Conservation (phyloP, 2,797 vertebrate genomes). For the Neosilurus hyrtlii region DNA sequence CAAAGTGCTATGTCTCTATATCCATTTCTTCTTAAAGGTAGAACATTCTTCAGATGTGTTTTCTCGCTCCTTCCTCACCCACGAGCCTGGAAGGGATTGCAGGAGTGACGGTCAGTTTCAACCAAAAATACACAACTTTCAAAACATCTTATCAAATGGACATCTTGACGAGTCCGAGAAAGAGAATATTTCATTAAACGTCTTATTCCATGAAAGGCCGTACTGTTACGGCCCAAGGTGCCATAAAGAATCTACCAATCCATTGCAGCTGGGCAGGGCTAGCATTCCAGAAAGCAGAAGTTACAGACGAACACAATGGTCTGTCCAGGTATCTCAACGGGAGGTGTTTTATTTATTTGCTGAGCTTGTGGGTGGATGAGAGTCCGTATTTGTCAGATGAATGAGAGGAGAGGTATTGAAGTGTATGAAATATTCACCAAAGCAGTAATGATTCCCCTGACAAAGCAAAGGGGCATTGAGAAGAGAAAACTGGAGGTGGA, state of each 20-base stretch:
- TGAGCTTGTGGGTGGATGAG: constrained; percentile 48
- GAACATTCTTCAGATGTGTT: constrained; percentile 29
- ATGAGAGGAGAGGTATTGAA: constrained; percentile 54
- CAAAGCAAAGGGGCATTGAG: constrained; percentile 47
- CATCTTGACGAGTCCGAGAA: constrained; percentile 27
- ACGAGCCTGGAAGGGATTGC: background rate
- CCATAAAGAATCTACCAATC: constrained; percentile 26
- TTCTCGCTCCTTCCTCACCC: background rate
- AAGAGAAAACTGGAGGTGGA: constrained; percentile 48
- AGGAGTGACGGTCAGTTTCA: constrained; percentile 37
- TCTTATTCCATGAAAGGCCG: constrained; percentile 35
- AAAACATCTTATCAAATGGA: constrained; percentile 35
- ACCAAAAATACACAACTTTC: constrained; percentile 31
- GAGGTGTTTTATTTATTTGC: constrained; percentile 62
- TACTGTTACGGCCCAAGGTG: constrained; percentile 22
- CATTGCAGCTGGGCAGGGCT: constrained; percentile 24
- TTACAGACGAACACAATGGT: constrained; percentile 39
- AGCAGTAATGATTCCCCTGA: constrained; percentile 61
- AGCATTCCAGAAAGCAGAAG: constrained; percentile 29
- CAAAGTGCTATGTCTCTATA: background rate
- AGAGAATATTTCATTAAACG: constrained; percentile 40
- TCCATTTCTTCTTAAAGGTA: constrained; percentile 8
- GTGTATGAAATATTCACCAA: constrained; percentile 63
- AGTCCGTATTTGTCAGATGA: constrained; percentile 50
- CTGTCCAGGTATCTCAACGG: constrained; percentile 43